Evolutionary conservation across 1,140 invertebrate species (phyloP).

Genomic region (Nixonia krombeini): DNA sequence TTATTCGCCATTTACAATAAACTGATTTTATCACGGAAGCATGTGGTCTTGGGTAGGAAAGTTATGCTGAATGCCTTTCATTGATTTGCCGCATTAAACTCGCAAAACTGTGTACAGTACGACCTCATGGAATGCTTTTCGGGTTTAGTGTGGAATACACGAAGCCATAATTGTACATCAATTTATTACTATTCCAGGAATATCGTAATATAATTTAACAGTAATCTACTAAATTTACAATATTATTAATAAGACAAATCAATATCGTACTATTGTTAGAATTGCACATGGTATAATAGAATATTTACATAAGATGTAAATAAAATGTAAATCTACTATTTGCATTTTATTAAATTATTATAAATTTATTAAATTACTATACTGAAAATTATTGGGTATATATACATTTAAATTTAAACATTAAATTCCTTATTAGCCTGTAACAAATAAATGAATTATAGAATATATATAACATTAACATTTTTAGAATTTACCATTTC

Average conservation of each 20-base stretch:
- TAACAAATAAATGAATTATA: no score
- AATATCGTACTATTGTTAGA: no score
- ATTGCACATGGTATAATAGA: no score
- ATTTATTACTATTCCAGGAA: not conserved
- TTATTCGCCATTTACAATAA: slow-evolving; percentile 24
- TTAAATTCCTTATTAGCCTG: no score
- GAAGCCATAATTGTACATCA: slow-evolving; percentile 8
- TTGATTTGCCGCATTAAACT: slow-evolving; percentile 17
- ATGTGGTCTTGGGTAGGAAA: slow-evolving; percentile 9
- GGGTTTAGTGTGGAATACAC: not conserved
- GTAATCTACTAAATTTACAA: not conserved
- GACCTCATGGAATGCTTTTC: not conserved
- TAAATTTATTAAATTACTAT: no score
- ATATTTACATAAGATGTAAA: no score
- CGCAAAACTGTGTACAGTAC: slow-evolving; percentile 4
- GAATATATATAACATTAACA: no score
- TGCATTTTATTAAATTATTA: no score
- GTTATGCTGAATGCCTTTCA: not conserved
- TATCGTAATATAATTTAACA: not conserved
- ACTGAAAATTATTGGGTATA: no score
- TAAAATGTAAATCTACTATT: no score
- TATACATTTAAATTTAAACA: no score
- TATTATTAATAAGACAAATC: not conserved
- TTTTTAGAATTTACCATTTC: no score
- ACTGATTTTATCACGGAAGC: not conserved